phyloP scores from a whole-genome alignment of 2,888 invertebrate species.

The Protula sp. region DNA sequence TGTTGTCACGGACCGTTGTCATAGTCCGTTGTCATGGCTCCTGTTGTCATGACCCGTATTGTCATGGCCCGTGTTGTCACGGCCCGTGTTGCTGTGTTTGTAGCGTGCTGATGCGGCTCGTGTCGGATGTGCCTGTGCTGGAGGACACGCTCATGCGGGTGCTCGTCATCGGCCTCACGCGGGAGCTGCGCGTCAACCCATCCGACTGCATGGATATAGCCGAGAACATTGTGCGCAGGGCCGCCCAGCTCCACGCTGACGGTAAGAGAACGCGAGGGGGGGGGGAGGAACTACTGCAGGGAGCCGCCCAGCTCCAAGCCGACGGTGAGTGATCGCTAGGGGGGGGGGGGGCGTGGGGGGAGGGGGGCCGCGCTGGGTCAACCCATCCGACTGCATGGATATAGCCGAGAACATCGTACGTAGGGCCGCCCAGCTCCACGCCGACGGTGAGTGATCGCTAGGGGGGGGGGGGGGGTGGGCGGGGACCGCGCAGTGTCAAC shows the following conservation, averaged over 20 bases:
- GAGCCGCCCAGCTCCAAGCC: conserved; percentile 73
- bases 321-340: conserved; percentile 58
- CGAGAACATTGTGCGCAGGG: conserved; percentile 77
- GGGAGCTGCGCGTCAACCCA: conserved; percentile 66
- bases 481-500: conserved; percentile 60
- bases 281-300: conserved; percentile 77
- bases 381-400: conserved; percentile 77
- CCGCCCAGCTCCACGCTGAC: conserved; percentile 73
- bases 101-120: conserved; percentile 62
- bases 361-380: conserved; percentile 75
- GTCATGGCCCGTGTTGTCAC: no score
- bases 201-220: conserved; percentile 80
- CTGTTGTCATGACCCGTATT: no score
- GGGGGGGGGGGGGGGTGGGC: no score
- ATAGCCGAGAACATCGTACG: conserved; percentile 78
- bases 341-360: conserved; percentile 80
- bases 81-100: no score
- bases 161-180: conserved; percentile 73
- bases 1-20: no score
- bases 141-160: conserved; percentile 79
- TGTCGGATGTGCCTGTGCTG: conserved; percentile 78
- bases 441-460: no score
- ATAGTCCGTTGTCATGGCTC: no score
- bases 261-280: conserved; percentile 43
- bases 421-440: conserved; percentile 73